Base-by-base conservation (phyloP, 2,888 invertebrate species). In the Dasypolia templi region DNA sequence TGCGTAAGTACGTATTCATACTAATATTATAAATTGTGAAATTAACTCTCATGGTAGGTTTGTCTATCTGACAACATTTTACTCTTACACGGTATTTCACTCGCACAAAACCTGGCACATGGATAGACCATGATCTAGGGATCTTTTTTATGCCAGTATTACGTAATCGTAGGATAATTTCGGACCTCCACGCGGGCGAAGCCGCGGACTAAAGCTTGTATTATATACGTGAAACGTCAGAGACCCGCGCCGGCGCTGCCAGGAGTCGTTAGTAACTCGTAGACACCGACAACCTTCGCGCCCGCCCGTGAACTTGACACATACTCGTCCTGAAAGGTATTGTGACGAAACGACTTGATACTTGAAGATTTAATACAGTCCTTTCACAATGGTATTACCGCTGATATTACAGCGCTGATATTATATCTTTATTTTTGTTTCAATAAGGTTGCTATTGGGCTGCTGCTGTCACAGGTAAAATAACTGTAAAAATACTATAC, bases 261-360 rank as follows among this genome's bases (percentile, higher is more conserved):
- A 5, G n/a, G 32, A 51, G 49, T 26, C 44, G 55, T n/a, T n/a
- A n/a, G n/a, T 49, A 49, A 39, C 59, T 75, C 68, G 76, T 76
- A 88, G 86, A 86, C 80, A 82, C 75, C 56, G 44, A 78, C 72
- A 81, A 75, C 64, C 73, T 84, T 72, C 66, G 63, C 68, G 46
- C 70, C 74, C 68, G 66, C 71, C 73, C 71, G 77, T 77, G 82
- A 87, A 85, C 84, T 86, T 86, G 84, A 84, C 79, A 84, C 74
- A 62, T 82, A 46, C 65, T 61, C 63, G 51, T 76, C 73, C 66
- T 64, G 44, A 67, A 74, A 35, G 35, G 53, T 71, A 58, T 32
- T 46, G 19, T n/a, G 12, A 17, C 5, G 7, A 69, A 35, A 61
- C 32, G 7, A 39, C 53, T 82, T 82, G 83, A 76, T 68, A 75